These are phyloP conservation scores for Ectropis crepuscularia DNA, from an alignment of 2,888 invertebrate species.

Conservation along the genomic window DNA sequence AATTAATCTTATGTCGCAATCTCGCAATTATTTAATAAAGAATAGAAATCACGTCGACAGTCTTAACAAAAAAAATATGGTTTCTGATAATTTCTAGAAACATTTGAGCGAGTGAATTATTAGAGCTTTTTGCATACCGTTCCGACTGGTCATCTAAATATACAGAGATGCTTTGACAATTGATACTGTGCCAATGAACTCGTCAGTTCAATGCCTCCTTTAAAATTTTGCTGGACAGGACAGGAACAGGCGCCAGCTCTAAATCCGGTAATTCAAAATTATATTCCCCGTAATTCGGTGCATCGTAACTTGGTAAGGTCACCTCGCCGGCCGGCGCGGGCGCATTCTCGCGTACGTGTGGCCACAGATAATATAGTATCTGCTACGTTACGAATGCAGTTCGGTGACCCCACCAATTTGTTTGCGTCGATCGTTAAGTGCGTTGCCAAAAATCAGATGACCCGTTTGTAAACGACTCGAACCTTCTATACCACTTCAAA, in stretches of 20 bases:
- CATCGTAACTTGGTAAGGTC: conserved; percentile 34
- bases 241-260: conserved; percentile 15
- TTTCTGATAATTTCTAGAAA: background rate
- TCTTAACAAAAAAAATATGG: too few species aligned
- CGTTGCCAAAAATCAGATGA: conserved; percentile 37
- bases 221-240: conserved; percentile 4
- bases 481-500: too few species aligned
- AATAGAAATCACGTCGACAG: too few species aligned
- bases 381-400: conserved; percentile 48
- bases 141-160: background rate
- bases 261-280: conserved; percentile 23
- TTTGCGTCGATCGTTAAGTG: conserved; percentile 36
- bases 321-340: conserved; percentile 30
- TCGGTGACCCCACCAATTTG: conserved; percentile 64
- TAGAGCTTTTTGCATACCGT: background rate
- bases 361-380: conserved; percentile 14
- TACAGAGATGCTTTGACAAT: conserved; percentile 3
- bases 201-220: conserved; percentile 12
- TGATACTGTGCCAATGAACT: conserved; percentile 13
- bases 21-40: too few species aligned
- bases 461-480: conserved; percentile 12
- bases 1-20: too few species aligned
- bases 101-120: background rate
- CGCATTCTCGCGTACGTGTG: conserved; percentile 24
- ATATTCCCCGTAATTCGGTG: conserved; percentile 20